Percentiles rank a stretch among this genome's conserved stretches.
Evolutionary conservation across 1,140 invertebrate species (phyloP).

Genomic region (Uloborus diversus): DNA sequence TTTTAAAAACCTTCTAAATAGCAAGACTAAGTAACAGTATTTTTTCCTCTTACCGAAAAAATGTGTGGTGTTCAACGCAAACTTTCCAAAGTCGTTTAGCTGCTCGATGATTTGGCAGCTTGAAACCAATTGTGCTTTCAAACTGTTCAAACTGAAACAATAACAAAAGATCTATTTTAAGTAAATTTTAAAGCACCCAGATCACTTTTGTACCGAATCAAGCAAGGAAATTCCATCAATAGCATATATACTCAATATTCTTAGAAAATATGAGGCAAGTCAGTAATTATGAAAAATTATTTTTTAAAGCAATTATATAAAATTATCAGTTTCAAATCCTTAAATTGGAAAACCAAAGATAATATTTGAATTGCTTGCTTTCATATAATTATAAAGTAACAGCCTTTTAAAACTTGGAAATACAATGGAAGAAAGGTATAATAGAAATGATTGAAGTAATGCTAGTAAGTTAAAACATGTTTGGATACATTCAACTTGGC

Average conservation of each 20-base stretch:
- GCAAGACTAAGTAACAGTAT: too few relatives aligned
- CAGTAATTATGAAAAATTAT: not conserved
- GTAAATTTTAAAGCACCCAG: too few relatives aligned
- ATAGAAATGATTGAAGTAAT: not conserved
- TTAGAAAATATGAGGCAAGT: too few relatives aligned
- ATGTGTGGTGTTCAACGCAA: constrained; percentile 99
- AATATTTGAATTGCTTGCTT: not conserved
- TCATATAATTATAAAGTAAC: too few relatives aligned
- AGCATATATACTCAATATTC: too few relatives aligned
- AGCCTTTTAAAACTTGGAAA: too few relatives aligned
- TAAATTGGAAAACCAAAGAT: not conserved
- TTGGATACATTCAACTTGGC: too few relatives aligned
- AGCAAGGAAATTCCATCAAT: too few relatives aligned
- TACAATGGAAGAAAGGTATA: too few relatives aligned
- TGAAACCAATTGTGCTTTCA: constrained; percentile 96
- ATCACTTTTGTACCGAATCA: too few relatives aligned
- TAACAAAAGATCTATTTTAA: not conserved
- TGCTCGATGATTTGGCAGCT: constrained; percentile 90
- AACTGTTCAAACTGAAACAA: constrained; percentile 84
- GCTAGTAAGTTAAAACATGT: not conserved
- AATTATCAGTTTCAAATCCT: not conserved
- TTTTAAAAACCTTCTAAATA: not conserved
- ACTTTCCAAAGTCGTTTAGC: constrained; percentile 99
- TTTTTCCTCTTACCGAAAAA: constrained; percentile 81
- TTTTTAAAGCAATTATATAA: not conserved